Evolutionary conservation across 2,797 vertebrate genomes (phyloP).

Genomic region (Enteromius anoplus): DNA sequence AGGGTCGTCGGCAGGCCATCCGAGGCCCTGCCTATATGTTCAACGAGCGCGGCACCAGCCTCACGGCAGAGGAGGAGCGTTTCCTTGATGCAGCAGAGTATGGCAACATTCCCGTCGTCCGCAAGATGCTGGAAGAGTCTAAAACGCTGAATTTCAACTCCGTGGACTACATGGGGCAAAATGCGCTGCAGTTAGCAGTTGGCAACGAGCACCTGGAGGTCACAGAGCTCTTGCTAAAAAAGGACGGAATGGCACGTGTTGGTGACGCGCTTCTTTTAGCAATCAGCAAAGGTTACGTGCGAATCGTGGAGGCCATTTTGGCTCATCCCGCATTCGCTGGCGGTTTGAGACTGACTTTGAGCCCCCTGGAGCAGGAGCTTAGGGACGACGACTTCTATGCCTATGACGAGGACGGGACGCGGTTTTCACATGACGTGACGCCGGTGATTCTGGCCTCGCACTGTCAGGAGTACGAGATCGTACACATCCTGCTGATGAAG

Average conservation of each 20-base stretch:
- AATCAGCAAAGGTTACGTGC: slow-evolving; percentile 95
- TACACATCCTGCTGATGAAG: slow-evolving; percentile 92
- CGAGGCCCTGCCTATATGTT: slow-evolving; percentile 98
- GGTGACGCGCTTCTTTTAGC: slow-evolving; percentile 91
- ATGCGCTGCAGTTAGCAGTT: slow-evolving; percentile 91
- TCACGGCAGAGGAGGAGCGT: slow-evolving; percentile 91
- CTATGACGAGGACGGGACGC: slow-evolving; percentile 93
- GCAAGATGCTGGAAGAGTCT: slow-evolving; percentile 97
- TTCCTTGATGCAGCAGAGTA: slow-evolving; percentile 95
- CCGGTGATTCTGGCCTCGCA: slow-evolving; percentile 93
- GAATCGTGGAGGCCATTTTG: slow-evolving; percentile 94
- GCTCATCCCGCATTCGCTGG: slow-evolving; percentile 89
- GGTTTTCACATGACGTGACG: slow-evolving; percentile 94
- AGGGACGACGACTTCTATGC: slow-evolving; percentile 94
- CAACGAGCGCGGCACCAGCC: slow-evolving; percentile 91
- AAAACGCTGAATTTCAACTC: slow-evolving; percentile 96
- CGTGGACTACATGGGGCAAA: slow-evolving; percentile 98
- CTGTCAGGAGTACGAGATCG: slow-evolving; percentile 97
- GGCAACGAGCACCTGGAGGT: slow-evolving; percentile 96
- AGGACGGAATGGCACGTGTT: slow-evolving; percentile 89
- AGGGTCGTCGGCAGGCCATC: slow-evolving; percentile 93
- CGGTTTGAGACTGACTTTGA: slow-evolving; percentile 86
- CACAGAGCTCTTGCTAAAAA: slow-evolving; percentile 93
- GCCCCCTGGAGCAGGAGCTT: slow-evolving; percentile 92
- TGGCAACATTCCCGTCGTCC: slow-evolving; percentile 95